Evolutionary conservation across 2,797 vertebrate species (phyloP).

Genomic region (Anabas testudineus): DNA sequence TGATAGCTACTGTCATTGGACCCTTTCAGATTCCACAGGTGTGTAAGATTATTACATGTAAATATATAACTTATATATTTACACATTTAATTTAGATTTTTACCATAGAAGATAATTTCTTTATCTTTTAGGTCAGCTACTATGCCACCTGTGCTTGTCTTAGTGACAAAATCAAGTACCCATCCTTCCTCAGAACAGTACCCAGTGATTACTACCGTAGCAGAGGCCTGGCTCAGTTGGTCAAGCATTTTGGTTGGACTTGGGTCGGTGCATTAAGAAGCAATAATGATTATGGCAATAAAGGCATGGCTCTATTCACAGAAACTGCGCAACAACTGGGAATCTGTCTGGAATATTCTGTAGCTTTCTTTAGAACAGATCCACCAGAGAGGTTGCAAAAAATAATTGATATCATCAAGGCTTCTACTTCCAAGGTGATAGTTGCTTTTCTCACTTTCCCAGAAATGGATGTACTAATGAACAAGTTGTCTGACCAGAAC

Average conservation of each 20-base stretch:
- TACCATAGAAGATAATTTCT: too few species aligned
- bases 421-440: conserved; percentile 71
- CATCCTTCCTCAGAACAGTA: too few species aligned
- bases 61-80: too few species aligned
- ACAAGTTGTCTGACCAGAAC: conserved; percentile 60
- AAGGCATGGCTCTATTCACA: conserved; percentile 68
- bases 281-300: conserved; percentile 77
- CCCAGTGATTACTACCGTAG: conserved; percentile 44
- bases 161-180: too few species aligned
- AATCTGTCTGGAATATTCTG: conserved; percentile 72
- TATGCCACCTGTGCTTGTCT: too few species aligned
- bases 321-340: conserved; percentile 64
- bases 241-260: conserved; percentile 77
- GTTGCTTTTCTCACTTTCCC: conserved; percentile 62
- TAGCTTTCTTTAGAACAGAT: too few species aligned
- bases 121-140: conserved; percentile 70
- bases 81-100: too few species aligned
- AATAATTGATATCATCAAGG: conserved; percentile 56
- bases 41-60: too few species aligned
- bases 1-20: conserved; percentile 49
- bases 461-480: conserved; percentile 63
- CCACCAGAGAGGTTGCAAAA: conserved; percentile 49
- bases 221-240: too few species aligned
- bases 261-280: conserved; percentile 79
- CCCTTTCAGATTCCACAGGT: conserved; percentile 64